Percentiles rank a stretch among this genome's conserved stretches.
These are phyloP conservation scores for Drepana falcataria DNA, from an alignment of 2,888 invertebrate genomes.

Conservation along the genomic window DNA sequence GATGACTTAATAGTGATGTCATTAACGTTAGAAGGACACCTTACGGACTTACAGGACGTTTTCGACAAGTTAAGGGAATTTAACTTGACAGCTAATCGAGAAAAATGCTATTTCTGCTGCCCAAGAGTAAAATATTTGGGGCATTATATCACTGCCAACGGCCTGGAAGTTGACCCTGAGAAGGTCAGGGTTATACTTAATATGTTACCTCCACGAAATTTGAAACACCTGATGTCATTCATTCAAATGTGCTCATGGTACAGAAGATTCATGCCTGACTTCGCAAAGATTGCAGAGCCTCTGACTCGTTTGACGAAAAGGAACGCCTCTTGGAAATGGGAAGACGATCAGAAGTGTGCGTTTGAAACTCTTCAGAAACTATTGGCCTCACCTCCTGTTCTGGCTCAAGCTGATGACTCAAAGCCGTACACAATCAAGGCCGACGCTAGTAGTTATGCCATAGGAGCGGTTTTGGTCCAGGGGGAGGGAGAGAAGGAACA, in stretches of 20 bases:
- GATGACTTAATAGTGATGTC: constrained; percentile 7
- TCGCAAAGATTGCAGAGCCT: constrained; percentile 12
- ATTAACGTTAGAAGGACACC: constrained; percentile 1
- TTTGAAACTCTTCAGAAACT: constrained; percentile 5
- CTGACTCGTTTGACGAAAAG: constrained; percentile 16
- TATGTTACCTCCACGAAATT: constrained; percentile 4
- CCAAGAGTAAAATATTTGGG: constrained; percentile 9
- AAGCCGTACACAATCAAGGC: not conserved
- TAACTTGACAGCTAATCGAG: not conserved
- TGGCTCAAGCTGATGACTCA: constrained; percentile 5
- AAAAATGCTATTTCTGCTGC: constrained; percentile 12
- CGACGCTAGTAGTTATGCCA: not conserved
- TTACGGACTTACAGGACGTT: not conserved
- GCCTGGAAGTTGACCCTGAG: constrained; percentile 5
- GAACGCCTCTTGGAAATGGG: constrained; percentile 10
- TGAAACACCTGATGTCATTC: constrained; percentile 10
- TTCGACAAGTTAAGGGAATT: not conserved
- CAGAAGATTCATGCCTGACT: constrained; percentile 18
- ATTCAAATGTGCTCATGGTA: constrained; percentile 22
- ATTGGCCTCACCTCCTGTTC: constrained; percentile 7
- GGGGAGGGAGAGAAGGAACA: not conserved
- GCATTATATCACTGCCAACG: constrained; percentile 8
- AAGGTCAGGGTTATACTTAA: constrained; percentile 7
- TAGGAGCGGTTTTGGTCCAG: not conserved
- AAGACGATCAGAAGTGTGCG: constrained; percentile 6